phyloP scores from a whole-genome alignment of 2,113 vertebrate genomes.

The Sceloporus tristichus region DNA sequence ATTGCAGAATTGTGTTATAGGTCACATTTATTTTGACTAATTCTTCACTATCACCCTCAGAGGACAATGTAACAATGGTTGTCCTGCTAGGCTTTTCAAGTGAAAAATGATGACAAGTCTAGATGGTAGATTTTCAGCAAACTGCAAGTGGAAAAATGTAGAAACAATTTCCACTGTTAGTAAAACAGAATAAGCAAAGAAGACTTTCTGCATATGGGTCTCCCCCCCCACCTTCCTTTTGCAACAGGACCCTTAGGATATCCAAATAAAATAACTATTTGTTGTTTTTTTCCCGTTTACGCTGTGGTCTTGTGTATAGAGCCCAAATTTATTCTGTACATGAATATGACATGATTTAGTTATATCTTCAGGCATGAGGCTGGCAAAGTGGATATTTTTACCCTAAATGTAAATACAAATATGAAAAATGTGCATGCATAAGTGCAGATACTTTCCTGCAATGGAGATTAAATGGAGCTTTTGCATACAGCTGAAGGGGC shows the following conservation, averaged over 20 bases:
- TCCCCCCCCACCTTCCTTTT: background rate
- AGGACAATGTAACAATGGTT: slow-evolving; percentile 31
- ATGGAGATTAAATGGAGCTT: background rate
- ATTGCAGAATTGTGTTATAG: background rate
- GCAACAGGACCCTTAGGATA: slow-evolving; percentile 29
- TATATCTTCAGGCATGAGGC: slow-evolving; percentile 49
- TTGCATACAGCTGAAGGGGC: background rate
- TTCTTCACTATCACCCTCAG: slow-evolving; percentile 26
- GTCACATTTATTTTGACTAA: background rate
- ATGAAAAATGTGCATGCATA: background rate
- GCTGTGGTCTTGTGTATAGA: slow-evolving; percentile 60
- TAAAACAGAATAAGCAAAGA: slow-evolving; percentile 36
- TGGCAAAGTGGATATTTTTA: slow-evolving; percentile 45
- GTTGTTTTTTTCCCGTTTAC: slow-evolving; percentile 29
- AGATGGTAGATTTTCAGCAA: slow-evolving; percentile 29
- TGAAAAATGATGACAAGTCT: slow-evolving; percentile 12
- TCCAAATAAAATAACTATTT: slow-evolving; percentile 39
- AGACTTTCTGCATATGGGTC: slow-evolving; percentile 45
- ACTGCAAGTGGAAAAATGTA: background rate
- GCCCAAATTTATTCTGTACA: slow-evolving; percentile 61
- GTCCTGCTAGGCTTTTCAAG: slow-evolving; percentile 1
- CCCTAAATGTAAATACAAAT: slow-evolving; percentile 45
- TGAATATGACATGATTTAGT: slow-evolving; percentile 49
- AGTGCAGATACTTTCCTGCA: slow-evolving; percentile 27
- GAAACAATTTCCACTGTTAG: slow-evolving; percentile 24